Base-by-base conservation (phyloP, 92 coral and sea anemone genomes). In the Siderastrea radians region DNA sequence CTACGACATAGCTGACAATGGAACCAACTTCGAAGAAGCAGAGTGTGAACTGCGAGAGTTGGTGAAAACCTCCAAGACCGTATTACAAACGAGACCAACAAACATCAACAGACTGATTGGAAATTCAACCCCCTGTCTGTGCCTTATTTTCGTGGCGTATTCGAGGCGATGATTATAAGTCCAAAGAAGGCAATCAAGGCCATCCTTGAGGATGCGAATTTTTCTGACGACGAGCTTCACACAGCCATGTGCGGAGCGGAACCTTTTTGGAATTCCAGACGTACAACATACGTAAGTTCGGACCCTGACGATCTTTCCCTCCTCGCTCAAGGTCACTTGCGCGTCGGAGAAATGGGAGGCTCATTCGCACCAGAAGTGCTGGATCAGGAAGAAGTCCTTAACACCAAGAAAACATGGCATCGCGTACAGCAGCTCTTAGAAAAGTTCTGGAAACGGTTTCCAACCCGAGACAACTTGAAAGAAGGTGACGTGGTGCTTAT, bases 361-460 rank as follows among this genome's bases (percentile, higher is more conserved):
- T 58, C 70, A 44, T 93, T 84, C 75, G 88, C 92, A 14, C 89
- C 92, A 8, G 96, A 93, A 65, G 19, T 90, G 47, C 51, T 64
- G 61, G 88, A 83, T 38, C 26, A 2, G 48, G 93, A 90, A 26
- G 83, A 90, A 69, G 75, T 77, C 7, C 50, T 62, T 83, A 80
- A 84, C 79, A 92, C 96, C 14, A 60, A 84, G 26, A 89, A 73
- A 61, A 49, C 93, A 62, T 93, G 95, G 91, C 93, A 84, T 51
- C 90, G 94, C 8, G 83, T 93, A 68, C 92, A 93, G 51, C 96
- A 90, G 61, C 73, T 93, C 62, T 13, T 90, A 5, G 88, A 91
- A n/a, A 77, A 90, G 68, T 82, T 90, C 49, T 93, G 96, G 92
- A 90, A 73, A 69, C 87, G 93, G 95, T 93, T 89, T 62, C 91